phyloP scores from a whole-genome alignment of 2,888 invertebrate species.

The Ectemnius lituratus region DNA sequence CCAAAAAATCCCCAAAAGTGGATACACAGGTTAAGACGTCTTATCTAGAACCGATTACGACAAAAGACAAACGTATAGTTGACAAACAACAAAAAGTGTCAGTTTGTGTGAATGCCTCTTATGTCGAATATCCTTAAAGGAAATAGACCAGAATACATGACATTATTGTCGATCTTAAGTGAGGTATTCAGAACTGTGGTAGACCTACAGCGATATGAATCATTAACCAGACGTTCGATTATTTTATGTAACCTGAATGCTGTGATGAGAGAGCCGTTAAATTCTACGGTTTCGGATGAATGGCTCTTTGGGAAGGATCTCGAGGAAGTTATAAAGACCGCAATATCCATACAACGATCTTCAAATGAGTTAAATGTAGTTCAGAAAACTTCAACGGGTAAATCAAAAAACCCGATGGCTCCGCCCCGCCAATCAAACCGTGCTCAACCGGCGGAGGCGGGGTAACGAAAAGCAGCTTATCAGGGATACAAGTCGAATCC shows the following conservation, averaged over 20 bases:
- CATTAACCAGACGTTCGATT: conserved; percentile 30
- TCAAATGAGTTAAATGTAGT: conserved; percentile 21
- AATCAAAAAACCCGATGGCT: neutral
- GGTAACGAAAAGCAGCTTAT: no score
- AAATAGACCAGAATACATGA: conserved; percentile 20
- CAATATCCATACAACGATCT: conserved; percentile 32
- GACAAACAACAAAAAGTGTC: conserved; percentile 41
- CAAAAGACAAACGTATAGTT: conserved; percentile 36
- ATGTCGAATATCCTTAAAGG: conserved; percentile 33
- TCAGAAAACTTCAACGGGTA: conserved; percentile 44
- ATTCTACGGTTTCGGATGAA: conserved; percentile 29
- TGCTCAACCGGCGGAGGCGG: no score
- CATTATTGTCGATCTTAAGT: conserved; percentile 29
- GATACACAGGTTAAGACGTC: conserved; percentile 37
- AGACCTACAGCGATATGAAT: conserved; percentile 44
- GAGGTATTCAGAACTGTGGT: conserved; percentile 33
- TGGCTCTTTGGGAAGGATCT: conserved; percentile 39
- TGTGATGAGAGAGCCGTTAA: conserved; percentile 35
- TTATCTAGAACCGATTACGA: conserved; percentile 34
- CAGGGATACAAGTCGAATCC: no score
- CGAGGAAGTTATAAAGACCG: conserved; percentile 32
- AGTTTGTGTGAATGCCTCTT: conserved; percentile 28
- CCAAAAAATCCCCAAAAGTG: conserved; percentile 43
- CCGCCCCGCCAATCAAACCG: no score
- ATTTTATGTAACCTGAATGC: conserved; percentile 31